phyloP scores from a whole-genome alignment of 2,888 invertebrate genomes.

The Eubasilissa splendida region DNA sequence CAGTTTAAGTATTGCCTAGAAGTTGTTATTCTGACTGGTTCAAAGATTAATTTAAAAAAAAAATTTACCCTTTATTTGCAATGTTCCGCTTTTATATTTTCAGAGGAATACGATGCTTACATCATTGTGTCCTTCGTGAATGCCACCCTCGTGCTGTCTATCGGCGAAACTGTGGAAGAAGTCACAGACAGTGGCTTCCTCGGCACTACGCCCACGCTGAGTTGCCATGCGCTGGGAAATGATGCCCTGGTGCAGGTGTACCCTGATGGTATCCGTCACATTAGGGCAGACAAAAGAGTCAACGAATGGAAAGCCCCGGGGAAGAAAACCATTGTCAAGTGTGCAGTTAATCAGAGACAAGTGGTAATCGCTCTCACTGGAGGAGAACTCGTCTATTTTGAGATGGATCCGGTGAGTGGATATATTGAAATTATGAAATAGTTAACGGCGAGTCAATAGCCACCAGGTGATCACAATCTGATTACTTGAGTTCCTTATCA shows the following conservation, averaged over 20 bases:
- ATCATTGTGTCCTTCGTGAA: conserved; percentile 99
- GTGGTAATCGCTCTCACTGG: conserved; percentile 98
- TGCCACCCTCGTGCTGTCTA: conserved; percentile 98
- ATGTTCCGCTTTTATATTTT: conserved; percentile 73
- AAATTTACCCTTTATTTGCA: conserved; percentile 21
- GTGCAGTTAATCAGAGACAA: conserved; percentile 98
- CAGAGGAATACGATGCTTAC: conserved; percentile 99
- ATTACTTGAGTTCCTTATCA: conserved; percentile 42
- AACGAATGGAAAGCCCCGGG: conserved; percentile 99
- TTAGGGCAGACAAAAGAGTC: conserved; percentile 96
- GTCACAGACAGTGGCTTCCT: conserved; percentile 99
- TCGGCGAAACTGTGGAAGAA: conserved; percentile 99
- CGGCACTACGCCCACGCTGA: conserved; percentile 98
- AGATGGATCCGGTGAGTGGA: conserved; percentile 84
- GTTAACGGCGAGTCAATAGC: conserved; percentile 26
- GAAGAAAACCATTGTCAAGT: conserved; percentile 96
- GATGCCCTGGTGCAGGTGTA: conserved; percentile 99
- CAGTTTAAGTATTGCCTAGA: too few relatives aligned
- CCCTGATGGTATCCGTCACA: conserved; percentile 98
- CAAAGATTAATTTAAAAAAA: too few relatives aligned
- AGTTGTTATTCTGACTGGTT: too few relatives aligned
- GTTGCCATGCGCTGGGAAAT: conserved; percentile 97
- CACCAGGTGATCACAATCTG: conserved; percentile 28
- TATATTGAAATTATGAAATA: conserved; percentile 15
- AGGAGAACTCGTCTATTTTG: conserved; percentile 98